These are phyloP conservation scores for Orestias chungarensis DNA, from an alignment of 2,797 vertebrate genomes.

Conservation along the genomic window DNA sequence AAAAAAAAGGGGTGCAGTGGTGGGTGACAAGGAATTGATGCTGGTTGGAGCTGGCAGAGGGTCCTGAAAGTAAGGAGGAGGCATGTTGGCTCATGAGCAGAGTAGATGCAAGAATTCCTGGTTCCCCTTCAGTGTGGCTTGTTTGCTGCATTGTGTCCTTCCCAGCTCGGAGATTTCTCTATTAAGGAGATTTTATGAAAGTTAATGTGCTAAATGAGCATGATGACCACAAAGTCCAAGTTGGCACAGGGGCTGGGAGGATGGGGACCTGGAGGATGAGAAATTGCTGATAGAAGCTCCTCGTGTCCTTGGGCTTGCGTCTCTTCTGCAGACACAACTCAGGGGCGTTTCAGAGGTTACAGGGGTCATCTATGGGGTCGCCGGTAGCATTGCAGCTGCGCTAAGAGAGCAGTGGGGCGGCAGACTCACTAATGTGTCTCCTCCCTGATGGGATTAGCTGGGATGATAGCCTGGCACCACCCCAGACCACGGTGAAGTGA, in stretches of 20 bases:
- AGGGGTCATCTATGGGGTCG: conserved; percentile 66
- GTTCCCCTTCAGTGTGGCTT: conserved; percentile 21
- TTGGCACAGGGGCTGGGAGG: conserved; percentile 59
- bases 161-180: conserved; percentile 63
- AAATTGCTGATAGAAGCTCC: conserved; percentile 65
- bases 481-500: conserved; percentile 53
- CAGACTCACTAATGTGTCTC: conserved; percentile 71
- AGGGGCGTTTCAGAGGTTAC: conserved; percentile 22
- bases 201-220: conserved; percentile 75
- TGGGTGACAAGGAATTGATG: conserved; percentile 55
- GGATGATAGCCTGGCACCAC: conserved; percentile 68
- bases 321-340: conserved; percentile 24
- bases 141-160: conserved; percentile 46
- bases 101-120: conserved; percentile 40
- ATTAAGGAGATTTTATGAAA: conserved; percentile 75
- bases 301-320: conserved; percentile 67
- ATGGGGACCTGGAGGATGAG: conserved; percentile 52
- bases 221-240: conserved; percentile 65
- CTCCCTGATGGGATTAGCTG: conserved; percentile 63
- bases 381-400: conserved; percentile 62
- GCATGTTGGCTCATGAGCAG: conserved; percentile 49
- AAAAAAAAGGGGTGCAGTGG: conserved; percentile 35
- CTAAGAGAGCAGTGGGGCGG: conserved; percentile 57
- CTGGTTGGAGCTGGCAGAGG: conserved; percentile 64
- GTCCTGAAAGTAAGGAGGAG: conserved; percentile 59